These are phyloP conservation scores for Abscondita cerata DNA, from an alignment of 2,888 invertebrate genomes.

Conservation along the genomic window DNA sequence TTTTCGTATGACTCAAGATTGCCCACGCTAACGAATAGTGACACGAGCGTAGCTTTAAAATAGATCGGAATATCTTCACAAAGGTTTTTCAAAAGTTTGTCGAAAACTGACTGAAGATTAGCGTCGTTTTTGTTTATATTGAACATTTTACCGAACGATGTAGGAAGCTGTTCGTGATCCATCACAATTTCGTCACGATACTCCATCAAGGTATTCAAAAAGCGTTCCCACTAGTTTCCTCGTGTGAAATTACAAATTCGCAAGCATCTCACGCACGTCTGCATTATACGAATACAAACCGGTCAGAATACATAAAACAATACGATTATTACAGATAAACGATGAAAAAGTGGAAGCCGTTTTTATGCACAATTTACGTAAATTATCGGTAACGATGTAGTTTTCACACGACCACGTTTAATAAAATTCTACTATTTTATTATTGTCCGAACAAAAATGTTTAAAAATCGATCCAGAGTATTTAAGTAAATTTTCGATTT, in stretches of 20 bases:
- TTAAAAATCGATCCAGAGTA: constrained; percentile 60
- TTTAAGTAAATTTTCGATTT: constrained; percentile 21
- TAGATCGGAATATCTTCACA: constrained; percentile 57
- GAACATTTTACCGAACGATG: too few relatives aligned
- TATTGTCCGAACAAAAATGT: constrained; percentile 56
- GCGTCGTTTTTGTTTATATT: too few relatives aligned
- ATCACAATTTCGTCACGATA: constrained; percentile 67
- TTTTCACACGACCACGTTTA: too few relatives aligned
- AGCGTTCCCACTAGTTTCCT: too few relatives aligned
- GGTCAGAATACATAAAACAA: constrained; percentile 63
- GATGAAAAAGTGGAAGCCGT: too few relatives aligned
- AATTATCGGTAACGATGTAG: too few relatives aligned
- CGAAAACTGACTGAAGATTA: too few relatives aligned
- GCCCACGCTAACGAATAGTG: constrained; percentile 51
- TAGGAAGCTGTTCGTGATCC: constrained; percentile 71
- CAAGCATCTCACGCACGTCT: constrained; percentile 64
- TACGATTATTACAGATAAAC: constrained; percentile 53
- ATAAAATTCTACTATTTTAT: constrained; percentile 64
- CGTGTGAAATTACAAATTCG: neutral
- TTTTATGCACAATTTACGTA: too few relatives aligned
- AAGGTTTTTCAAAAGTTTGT: constrained; percentile 43
- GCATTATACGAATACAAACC: constrained; percentile 65
- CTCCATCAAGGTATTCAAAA: constrained; percentile 58
- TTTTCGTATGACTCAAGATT: constrained; percentile 46
- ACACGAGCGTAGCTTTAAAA: constrained; percentile 55